Conservation (phyloP, 1,140 invertebrate genomes). For the Bombus pyrosoma region DNA sequence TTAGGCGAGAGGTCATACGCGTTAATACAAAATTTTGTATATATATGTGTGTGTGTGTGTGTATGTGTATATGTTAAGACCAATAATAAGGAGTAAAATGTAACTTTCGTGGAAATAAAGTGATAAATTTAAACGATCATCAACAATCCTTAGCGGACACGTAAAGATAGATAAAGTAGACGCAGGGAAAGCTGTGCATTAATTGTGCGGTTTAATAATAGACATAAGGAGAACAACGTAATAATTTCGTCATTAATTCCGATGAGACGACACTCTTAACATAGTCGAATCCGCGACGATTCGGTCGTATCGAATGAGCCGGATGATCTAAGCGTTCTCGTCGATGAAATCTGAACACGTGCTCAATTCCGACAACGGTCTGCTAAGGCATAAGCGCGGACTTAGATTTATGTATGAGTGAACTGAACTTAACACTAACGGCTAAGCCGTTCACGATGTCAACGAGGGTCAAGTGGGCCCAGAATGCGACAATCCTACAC, state of each 20-base stretch:
- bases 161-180: neutral
- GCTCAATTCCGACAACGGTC: slow-evolving; percentile 73
- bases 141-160: neutral
- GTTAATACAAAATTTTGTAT: too few species aligned
- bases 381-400: slow-evolving; percentile 75
- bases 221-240: slow-evolving; percentile 15
- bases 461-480: slow-evolving; percentile 82
- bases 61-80: too few species aligned
- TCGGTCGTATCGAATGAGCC: slow-evolving; percentile 65
- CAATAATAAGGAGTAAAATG: too few species aligned
- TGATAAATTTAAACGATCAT: neutral
- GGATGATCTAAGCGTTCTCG: slow-evolving; percentile 79
- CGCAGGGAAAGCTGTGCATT: neutral
- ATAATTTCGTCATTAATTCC: slow-evolving; percentile 39
- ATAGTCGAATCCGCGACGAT: slow-evolving; percentile 59
- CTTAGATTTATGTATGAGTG: slow-evolving; percentile 81
- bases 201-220: slow-evolving; percentile 31
- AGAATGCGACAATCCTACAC: slow-evolving; percentile 82
- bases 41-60: too few species aligned
- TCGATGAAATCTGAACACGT: slow-evolving; percentile 82
- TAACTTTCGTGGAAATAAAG: neutral
- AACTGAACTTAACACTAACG: slow-evolving; percentile 81
- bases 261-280: neutral
- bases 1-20: too few species aligned
- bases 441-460: slow-evolving; percentile 81